Base-by-base conservation (phyloP, 2,797 vertebrate species). In the Stomatorhinus walkeri region DNA sequence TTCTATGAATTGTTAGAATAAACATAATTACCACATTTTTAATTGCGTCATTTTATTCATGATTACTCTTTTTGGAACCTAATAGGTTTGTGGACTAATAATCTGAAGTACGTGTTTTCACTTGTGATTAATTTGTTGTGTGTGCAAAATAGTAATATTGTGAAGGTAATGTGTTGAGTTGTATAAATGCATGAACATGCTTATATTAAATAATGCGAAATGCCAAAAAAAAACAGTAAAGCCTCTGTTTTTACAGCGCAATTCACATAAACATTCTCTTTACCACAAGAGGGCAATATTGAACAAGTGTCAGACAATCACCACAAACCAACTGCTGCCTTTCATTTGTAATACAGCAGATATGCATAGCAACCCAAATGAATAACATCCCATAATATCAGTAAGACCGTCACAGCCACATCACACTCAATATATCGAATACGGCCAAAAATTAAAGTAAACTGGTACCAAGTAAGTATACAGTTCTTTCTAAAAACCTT, bases 281-380 rank as follows among this genome's bases (percentile, higher is more conserved):
- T 46, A 52, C 87, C 87, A 88, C 87, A 88, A 72, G 87, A 36
- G 87, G 87, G 87, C 87, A 72, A 51, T 48, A 24, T 87, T 87
- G 52, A 56, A 87, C 54, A 49, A 64, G 59, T 43, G 8, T 59
- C 87, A 51, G n/a, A 76, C n/a, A 88, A n/a, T n/a, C 46, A 14
- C 2, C 56, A 87, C 85, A 56, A 59, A 87, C 76, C 52, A 87
- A 59, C 24, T 12, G 59, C n/a, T 14, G 46, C 10, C 87, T 64
- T 61, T 61, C 51, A 46, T 19, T 87, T 68, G n/a, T n/a, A 87
- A 43, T 59, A 36, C 36, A 64, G 43, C 59, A 87, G 7, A 59
- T 56, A 85, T 12, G 10, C 7, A 40, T 6, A 36, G 28, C 51
- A 22, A 40, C 19, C 14, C 24, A 87, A 36, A 56, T 54, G 54